Evolutionary conservation across 1,140 invertebrate genomes (phyloP), one percentile per base, ranked within the genome.

Genomic region (Sinella curviseta): DNA sequence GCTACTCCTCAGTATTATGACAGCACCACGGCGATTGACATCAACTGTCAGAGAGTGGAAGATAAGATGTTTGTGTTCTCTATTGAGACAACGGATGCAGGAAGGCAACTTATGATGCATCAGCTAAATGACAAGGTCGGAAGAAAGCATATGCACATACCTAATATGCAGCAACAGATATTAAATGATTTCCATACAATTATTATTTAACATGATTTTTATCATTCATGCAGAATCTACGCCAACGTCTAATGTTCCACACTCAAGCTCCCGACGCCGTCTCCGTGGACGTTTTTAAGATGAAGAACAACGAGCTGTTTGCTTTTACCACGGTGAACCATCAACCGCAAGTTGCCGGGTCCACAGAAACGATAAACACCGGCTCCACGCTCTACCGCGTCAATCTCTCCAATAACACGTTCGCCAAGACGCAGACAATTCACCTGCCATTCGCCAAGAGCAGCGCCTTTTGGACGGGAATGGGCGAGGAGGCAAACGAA

Each of bases 401-500:
- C 48, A 65, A 81, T 55, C 30, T 75, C 36, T 20, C 34, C 0
- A 76, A 34, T 26, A 26, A 74, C 16, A 31, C 24, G 8, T 60
- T 77, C 12, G 28, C 17, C n/a, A 80, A 74, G 54, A 36, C 60
- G 12, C 82, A 83, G 75, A 79, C 80, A 0, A 81, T 83, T 20
- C 30, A 77, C 20, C 78, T 80, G 3, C 8, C 30, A 14, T 67
- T 34, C 79, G 80, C 80, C 1, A 24, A 33, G 33, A 77, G 24
- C 20, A 76, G 67, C 31, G 20, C 33, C 26, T 26, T 67, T 26
- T 78, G 81, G 81, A 70, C 26, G 0, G 77, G 67, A 24, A 76
- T 76, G 1, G 82, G 84, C 78, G 81, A 83, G 65, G 75, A 79
- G 78, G 74, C 78, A 3, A 76, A 85, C 60, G 84, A 85, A 34